Conservation (phyloP, 2,888 invertebrate species). For the Tetropium fuscum region DNA sequence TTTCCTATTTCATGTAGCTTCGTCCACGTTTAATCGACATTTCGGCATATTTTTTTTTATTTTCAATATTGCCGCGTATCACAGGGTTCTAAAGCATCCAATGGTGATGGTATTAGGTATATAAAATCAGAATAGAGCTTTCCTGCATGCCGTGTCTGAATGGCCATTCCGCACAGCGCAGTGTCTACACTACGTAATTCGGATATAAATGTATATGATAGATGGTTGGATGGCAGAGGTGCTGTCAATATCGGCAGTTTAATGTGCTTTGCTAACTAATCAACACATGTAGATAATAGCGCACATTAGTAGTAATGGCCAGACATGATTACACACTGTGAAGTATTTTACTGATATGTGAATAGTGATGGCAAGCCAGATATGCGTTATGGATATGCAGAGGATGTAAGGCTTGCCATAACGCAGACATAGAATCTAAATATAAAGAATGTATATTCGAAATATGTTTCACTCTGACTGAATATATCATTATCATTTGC, state of each 20-base stretch:
- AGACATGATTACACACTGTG: constrained; percentile 33
- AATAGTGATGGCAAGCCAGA: constrained; percentile 36
- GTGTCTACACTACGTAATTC: constrained; percentile 13
- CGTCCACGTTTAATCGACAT: too few relatives aligned
- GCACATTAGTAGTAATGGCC: constrained; percentile 24
- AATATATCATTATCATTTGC: too few relatives aligned
- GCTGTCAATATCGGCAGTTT: constrained; percentile 30
- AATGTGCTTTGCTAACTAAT: constrained; percentile 30
- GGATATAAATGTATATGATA: constrained; percentile 22
- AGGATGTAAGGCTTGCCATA: too few relatives aligned
- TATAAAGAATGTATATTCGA: too few relatives aligned
- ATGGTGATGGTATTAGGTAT: too few relatives aligned
- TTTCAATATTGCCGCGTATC: too few relatives aligned
- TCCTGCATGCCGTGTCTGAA: not conserved
- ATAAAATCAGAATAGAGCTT: too few relatives aligned
- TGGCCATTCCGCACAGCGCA: not conserved
- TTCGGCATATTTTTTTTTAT: too few relatives aligned
- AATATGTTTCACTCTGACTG: too few relatives aligned
- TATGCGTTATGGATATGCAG: constrained; percentile 36
- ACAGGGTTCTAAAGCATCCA: too few relatives aligned
- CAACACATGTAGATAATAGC: constrained; percentile 32
- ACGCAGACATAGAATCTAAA: too few relatives aligned
- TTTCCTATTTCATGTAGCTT: too few relatives aligned
- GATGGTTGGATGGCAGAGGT: constrained; percentile 22
- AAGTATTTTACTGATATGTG: constrained; percentile 39